Percentiles rank a stretch among this genome's conserved stretches.
Conservation (phyloP, 1,140 invertebrate genomes). For the Rhysida immarginata region DNA sequence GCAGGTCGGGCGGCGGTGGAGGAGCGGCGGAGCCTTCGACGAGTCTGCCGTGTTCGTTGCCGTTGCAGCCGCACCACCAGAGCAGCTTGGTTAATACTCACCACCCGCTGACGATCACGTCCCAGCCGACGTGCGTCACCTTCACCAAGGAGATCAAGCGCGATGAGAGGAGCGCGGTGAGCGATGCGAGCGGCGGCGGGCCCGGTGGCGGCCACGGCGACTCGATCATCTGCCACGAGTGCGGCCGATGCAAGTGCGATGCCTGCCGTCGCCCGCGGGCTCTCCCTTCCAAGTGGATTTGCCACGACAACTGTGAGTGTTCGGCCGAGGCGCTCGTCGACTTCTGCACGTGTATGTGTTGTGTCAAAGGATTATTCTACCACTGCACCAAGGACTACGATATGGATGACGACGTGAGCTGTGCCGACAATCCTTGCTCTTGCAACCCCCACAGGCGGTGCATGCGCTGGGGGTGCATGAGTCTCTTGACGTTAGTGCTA, state of each 20-base stretch:
- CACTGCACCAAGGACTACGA: conserved; percentile 67
- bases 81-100: neutral
- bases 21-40: conserved; percentile 13
- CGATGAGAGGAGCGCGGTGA: conserved; percentile 14
- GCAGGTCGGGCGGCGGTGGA: neutral
- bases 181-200: conserved; percentile 17
- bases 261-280: conserved; percentile 66
- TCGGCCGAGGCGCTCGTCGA: conserved; percentile 72
- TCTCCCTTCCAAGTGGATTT: conserved; percentile 72
- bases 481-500: conserved; percentile 55
- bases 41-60: conserved; percentile 19
- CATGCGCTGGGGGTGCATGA: conserved; percentile 69
- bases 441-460: conserved; percentile 51
- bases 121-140: neutral
- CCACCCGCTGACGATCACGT: neutral
- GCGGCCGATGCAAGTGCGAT: conserved; percentile 69
- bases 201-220: conserved; percentile 21
- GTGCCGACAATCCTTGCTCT: conserved; percentile 72
- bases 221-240: conserved; percentile 65
- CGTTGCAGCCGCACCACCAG: neutral
- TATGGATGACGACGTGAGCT: conserved; percentile 45
- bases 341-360: conserved; percentile 79
- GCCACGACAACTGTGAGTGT: conserved; percentile 67
- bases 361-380: conserved; percentile 81
- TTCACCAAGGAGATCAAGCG: conserved; percentile 12